Percentiles rank a stretch among this genome's conserved stretches.
These are phyloP conservation scores for Halichoerus grypus DNA, from an alignment of 2,113 vertebrate genomes.

Conservation along the genomic window DNA sequence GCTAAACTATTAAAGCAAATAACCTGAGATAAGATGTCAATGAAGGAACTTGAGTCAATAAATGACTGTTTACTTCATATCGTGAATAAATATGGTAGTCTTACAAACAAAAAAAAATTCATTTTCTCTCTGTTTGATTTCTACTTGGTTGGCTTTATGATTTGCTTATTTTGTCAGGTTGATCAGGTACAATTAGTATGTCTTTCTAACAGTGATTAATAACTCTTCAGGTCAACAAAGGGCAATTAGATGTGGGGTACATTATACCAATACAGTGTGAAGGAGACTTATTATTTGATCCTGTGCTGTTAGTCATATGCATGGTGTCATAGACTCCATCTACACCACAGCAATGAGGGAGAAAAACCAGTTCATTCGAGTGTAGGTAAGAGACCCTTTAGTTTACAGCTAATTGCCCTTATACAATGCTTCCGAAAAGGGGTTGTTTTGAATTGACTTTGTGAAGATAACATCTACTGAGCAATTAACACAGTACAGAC, in stretches of 20 bases:
- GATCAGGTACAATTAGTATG: slow-evolving; percentile 71
- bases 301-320: slow-evolving; percentile 19
- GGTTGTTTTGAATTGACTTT: background rate
- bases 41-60: slow-evolving; percentile 70
- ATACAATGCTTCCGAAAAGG: background rate
- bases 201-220: slow-evolving; percentile 83
- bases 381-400: slow-evolving; percentile 1
- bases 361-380: background rate
- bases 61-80: slow-evolving; percentile 55
- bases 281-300: slow-evolving; percentile 54
- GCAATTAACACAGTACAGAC: background rate
- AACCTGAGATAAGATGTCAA: slow-evolving; percentile 56
- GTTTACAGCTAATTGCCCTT: slow-evolving; percentile 18
- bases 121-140: slow-evolving; percentile 78
- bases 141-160: slow-evolving; percentile 71
- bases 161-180: slow-evolving; percentile 79
- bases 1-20: slow-evolving; percentile 64
- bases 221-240: slow-evolving; percentile 76
- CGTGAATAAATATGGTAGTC: slow-evolving; percentile 34
- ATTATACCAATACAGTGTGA: slow-evolving; percentile 17
- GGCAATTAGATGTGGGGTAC: slow-evolving; percentile 58
- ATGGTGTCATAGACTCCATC: background rate
- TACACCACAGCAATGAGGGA: background rate
- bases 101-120: background rate
- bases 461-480: background rate